Percentiles rank a stretch among this genome's conserved stretches.
Conservation (phyloP, 2,797 vertebrate species). For the Hippoglossus hippoglossus region DNA sequence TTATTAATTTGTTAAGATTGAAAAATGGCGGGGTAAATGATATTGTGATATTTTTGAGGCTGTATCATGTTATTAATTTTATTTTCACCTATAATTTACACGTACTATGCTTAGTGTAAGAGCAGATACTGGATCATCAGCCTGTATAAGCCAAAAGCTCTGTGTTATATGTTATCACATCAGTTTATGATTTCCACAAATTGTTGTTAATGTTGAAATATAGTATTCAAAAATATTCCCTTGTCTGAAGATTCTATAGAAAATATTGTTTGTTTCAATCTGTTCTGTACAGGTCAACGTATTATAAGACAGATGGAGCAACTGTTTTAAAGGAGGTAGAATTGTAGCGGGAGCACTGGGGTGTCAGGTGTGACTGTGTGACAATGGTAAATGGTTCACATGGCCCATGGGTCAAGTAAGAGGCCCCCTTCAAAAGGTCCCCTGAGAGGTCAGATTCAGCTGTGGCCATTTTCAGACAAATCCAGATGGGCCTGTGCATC, state of each 20-base stretch:
- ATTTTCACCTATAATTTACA: too few species aligned
- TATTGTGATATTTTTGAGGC: background rate
- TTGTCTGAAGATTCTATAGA: background rate
- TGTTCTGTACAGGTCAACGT: background rate
- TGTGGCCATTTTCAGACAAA: too few species aligned
- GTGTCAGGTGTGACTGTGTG: background rate
- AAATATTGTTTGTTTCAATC: background rate
- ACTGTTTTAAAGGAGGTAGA: background rate
- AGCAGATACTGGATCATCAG: background rate
- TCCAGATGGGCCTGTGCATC: too few species aligned
- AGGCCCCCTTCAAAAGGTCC: too few species aligned
- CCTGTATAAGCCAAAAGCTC: background rate
- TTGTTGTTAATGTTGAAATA: background rate
- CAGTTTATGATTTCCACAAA: background rate
- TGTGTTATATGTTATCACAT: background rate
- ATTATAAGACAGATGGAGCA: background rate
- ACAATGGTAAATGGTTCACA: background rate
- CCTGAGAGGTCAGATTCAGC: too few species aligned
- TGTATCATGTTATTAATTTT: too few species aligned
- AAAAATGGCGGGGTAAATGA: background rate
- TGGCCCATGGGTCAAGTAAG: background rate
- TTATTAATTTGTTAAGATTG: constrained; percentile 44
- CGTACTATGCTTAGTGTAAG: too few species aligned
- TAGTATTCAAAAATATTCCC: background rate
- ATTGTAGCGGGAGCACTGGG: background rate